phyloP scores from a whole-genome alignment of 2,797 vertebrate species.

The Mastacembelus armatus region DNA sequence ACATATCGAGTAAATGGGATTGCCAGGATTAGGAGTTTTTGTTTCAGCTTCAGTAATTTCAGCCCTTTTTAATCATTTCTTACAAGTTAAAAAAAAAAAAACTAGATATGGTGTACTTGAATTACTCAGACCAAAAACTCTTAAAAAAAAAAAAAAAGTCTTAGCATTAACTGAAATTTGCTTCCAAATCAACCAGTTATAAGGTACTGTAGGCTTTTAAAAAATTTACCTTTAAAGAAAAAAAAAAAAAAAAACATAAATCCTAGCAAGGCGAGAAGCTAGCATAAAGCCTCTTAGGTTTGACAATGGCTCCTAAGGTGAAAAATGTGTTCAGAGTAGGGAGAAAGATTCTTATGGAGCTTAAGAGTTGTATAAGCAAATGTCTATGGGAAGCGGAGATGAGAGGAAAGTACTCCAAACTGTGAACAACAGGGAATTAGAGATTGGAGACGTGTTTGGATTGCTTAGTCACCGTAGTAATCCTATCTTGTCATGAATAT shows the following conservation, averaged over 20 bases:
- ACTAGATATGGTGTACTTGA: background rate
- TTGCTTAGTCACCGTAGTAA: conserved; percentile 17
- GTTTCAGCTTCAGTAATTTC: background rate
- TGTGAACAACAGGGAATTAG: conserved; percentile 5
- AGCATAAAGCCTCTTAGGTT: conserved; percentile 56
- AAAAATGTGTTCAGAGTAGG: conserved; percentile 19
- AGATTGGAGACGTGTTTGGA: conserved; percentile 25
- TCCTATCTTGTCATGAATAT: conserved; percentile 17
- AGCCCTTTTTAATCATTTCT: background rate
- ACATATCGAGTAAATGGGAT: too few species aligned
- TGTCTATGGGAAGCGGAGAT: conserved; percentile 13
- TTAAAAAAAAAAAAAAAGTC: too few species aligned
- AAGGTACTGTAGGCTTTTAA: conserved; percentile 10
- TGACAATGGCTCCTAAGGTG: conserved; percentile 16
- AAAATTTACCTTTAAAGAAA: conserved; percentile 38
- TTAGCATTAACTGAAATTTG: conserved; percentile 12
- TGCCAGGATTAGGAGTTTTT: background rate
- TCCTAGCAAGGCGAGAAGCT: conserved; percentile 19
- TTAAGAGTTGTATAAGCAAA: conserved; percentile 34
- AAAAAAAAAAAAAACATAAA: conserved; percentile 35
- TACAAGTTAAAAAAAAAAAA: conserved; percentile 1
- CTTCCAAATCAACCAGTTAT: background rate
- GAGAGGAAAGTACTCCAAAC: background rate
- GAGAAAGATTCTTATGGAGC: conserved; percentile 8
- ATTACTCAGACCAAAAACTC: background rate